Evolutionary conservation across 1,140 invertebrate genomes (phyloP), one percentile per base, ranked within the genome.

Genomic region (Condylostylus longicornis): DNA sequence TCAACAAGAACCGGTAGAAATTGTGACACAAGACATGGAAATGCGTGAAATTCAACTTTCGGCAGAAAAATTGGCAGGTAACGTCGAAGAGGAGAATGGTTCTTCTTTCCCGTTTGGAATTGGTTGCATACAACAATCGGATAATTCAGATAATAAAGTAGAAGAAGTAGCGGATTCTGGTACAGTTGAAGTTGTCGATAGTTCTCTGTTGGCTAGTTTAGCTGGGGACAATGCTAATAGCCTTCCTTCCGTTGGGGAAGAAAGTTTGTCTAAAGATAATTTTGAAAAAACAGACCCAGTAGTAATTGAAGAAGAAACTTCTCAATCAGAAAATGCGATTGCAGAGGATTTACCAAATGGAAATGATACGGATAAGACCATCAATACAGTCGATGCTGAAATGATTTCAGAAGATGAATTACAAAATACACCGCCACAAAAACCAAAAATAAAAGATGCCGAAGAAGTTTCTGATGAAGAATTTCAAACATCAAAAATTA

Each of bases 391-490:
- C 44, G 69, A 77, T 53, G 74, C 74, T 5, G 75, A 77, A 62
- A 73, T 73, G 44, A 73, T 79, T 33, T 73, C 74, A 9, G 75
- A 77, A 54, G 75, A 77, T 48, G 74, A 77, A 47, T 45, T 77
- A 3, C 72, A 68, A 2, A 42, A 12, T 28, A n/a, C 53, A 14
- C 43, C 44, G 10, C 50, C 52, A 4, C 53, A 44, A 22, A 59
- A 58, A 15, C 52, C 56, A 1, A 55, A 53, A 33, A 54, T 56
- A 5, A 60, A 61, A 36, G 53, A 57, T 42, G 75, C 75, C 17
- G 75, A 77, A 56, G 74, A 75, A 40, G 74, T 79, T 2, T 77
- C 74, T 0, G 75, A 78, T 46, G 75, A 83, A 61, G 80, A 84
- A 61, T 55, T 84, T 5, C 81, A 79, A 15, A 78, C 74, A 1